Base-by-base conservation (phyloP, 2,888 invertebrate genomes). In the Melanostoma mellinum region DNA sequence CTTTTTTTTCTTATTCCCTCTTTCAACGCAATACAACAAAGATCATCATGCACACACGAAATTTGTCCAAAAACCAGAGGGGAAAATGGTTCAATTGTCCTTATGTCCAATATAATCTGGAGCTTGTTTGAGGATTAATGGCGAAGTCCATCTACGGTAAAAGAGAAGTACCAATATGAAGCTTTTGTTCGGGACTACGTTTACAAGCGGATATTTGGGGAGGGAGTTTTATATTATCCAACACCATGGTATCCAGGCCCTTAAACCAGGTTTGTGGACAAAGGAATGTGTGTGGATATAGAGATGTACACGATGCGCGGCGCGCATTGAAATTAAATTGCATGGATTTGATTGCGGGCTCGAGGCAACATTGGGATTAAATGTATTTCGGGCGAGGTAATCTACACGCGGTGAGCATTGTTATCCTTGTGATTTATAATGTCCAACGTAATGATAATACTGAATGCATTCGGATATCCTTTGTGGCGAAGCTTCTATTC, bases 391-490 rank as follows among this genome's bases (percentile, higher is more conserved):
- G 65, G 44, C 20, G 50, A 75, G 53, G 79, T 84, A 84, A 80
- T 89, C 88, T 87, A 86, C 88, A 88, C 88, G 88, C 87, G 87
- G 87, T 88, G 89, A 88, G 87, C 80, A 72, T 89, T 89, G 88
- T 89, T 89, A 87, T 89, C 88, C 88, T 87, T 87, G 87, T 89
- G 89, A 89, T 89, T 89, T 89, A 89, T 89, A 88, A 88, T 87
- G 88, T 87, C 87, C 84, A 60, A 67, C 61, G 60, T 55, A 67
- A 78, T 84, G 74, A 84, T 79, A 60, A 60, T 65, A 71, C 74
- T 38, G 9, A 53, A 73, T 60, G 52, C 48, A 58, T 20, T n/a
- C 33, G 63, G 50, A 74, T 68, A 74, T 68, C 48, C 79, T 74
- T 69, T 74, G 56, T 69, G 52, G 56, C 20, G 20, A 20, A 20